Evolutionary conservation across 2,888 invertebrate species (phyloP).

Genomic region (Petrolisthes cinctipes): DNA sequence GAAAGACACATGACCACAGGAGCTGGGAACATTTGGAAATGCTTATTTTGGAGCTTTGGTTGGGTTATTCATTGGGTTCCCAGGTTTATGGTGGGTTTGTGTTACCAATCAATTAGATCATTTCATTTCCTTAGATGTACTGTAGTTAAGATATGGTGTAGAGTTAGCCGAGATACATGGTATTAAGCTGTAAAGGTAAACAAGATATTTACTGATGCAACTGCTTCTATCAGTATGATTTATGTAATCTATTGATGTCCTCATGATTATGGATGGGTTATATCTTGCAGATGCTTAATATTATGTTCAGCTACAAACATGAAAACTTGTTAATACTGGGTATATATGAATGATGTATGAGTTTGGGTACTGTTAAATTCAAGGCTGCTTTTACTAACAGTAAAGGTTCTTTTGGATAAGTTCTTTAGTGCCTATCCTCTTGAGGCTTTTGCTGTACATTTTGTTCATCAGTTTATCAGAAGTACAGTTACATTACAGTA

Average conservation of each 20-base stretch:
- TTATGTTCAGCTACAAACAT: not conserved
- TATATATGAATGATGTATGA: not conserved
- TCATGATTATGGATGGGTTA: not conserved
- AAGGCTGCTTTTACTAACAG: slow-evolving; percentile 6
- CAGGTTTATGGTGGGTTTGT: slow-evolving; percentile 13
- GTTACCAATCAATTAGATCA: not conserved
- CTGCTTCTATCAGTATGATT: not conserved
- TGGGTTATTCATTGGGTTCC: slow-evolving; percentile 15
- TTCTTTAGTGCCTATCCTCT: not conserved
- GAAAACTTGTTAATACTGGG: not conserved
- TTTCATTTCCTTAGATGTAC: too few relatives aligned
- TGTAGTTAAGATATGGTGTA: not conserved
- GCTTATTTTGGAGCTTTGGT: slow-evolving; percentile 40
- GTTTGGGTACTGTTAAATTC: not conserved
- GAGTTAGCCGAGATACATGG: not conserved
- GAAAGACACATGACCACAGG: slow-evolving; percentile 14
- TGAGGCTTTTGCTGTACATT: not conserved
- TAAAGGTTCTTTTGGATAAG: not conserved
- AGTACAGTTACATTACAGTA: too few relatives aligned
- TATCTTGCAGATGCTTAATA: not conserved
- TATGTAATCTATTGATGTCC: not conserved
- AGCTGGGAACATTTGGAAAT: slow-evolving; percentile 22
- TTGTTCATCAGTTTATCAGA: not conserved
- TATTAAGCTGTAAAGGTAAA: slow-evolving; percentile 2
- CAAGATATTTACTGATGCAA: not conserved